Base-by-base conservation (phyloP, 2,888 invertebrate species). In the Diabrotica balteata region DNA sequence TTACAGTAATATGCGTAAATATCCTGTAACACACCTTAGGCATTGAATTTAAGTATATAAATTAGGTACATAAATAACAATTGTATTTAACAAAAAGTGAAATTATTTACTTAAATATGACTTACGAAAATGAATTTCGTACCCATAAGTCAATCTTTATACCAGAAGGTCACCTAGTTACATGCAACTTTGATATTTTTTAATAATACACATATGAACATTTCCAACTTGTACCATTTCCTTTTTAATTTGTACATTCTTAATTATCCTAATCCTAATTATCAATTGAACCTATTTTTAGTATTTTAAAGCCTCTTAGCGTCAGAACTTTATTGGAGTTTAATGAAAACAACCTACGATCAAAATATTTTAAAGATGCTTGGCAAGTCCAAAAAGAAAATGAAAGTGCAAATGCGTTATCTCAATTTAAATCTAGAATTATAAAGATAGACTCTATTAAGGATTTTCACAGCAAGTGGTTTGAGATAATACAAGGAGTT, bases 351-450 rank as follows among this genome's bases (percentile, higher is more conserved):
- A 93, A 92, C 80, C 88, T 98, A 82, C 90, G 93, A 78, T 93
- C 95, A 80, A 94, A 93, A 82, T 94, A 95, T 72, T 98, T 98
- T 83, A 91, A 93, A 76, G 98, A 98, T 85, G 93, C 97, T 53
- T 91, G 90, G 90, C 86, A 88, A 70, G 85, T 91, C 86, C 96
- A 96, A 86, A 97, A 97, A 82, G 91, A 91, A 79, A 85, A 87
- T 78, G 98, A 98, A 86, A 97, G 97, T 82, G 90, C 90, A 75
- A 87, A 89, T 65, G 96, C 97, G 0, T 85, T 97, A 69, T 84
- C 86, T 52, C 86, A 90, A 71, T 88, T 98, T 46, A 86, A 88
- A 68, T 83, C 86, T 51, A 88, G 95, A 66, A 84, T 97, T 70
- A 82, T 86, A 52, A 86, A 88, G 75, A 84, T 97, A 66, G 95